Evolutionary conservation across 2,888 invertebrate genomes (phyloP).

Genomic region (Erpobdella octoculata): DNA sequence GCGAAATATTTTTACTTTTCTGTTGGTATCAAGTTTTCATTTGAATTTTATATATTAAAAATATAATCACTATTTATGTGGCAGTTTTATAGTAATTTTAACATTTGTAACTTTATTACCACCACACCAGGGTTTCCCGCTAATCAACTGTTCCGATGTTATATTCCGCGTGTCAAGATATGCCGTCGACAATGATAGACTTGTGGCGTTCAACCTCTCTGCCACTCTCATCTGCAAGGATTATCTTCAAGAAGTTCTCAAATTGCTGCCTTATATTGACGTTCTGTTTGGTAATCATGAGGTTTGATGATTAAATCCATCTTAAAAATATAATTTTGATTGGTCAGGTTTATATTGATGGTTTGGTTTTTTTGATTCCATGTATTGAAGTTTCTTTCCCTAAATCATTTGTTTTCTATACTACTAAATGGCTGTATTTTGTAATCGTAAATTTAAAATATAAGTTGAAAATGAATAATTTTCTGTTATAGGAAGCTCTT

Average conservation of each 20-base stretch:
- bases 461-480: no score
- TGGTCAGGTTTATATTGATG: background rate
- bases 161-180: constrained; percentile 74
- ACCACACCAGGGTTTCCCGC: constrained; percentile 76
- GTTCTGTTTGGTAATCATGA: constrained; percentile 88
- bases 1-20: constrained; percentile 82
- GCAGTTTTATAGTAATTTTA: background rate
- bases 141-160: constrained; percentile 83
- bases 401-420: no score
- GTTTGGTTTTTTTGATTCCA: background rate
- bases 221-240: constrained; percentile 87
- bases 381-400: background rate
- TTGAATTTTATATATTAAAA: background rate
- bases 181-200: constrained; percentile 61
- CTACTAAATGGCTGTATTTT: no score
- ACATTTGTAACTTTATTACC: background rate
- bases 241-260: constrained; percentile 72
- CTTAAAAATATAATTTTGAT: no score
- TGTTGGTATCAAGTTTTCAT: constrained; percentile 55
- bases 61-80: background rate
- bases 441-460: no score
- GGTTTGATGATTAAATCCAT: constrained; percentile 61
- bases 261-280: constrained; percentile 81
- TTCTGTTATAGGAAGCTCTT: no score
- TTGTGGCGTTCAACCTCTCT: constrained; percentile 85